Conservation (phyloP, 2,113 vertebrate species). For the Gasterosteus aculeatus region DNA sequence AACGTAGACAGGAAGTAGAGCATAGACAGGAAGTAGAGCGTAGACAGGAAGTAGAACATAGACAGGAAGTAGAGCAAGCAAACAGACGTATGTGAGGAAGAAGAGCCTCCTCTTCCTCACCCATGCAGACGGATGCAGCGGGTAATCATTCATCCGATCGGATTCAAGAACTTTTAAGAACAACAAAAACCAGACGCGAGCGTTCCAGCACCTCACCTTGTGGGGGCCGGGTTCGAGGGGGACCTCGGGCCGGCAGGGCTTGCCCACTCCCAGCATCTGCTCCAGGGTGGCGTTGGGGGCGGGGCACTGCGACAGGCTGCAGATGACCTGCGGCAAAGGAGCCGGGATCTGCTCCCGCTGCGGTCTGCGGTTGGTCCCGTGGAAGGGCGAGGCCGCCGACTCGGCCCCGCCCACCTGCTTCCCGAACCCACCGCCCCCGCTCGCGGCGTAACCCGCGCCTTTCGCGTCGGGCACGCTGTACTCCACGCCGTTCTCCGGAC, state of each 20-base stretch:
- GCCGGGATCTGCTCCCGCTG: slow-evolving; percentile 61
- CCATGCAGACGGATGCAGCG: too few species aligned
- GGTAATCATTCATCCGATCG: too few species aligned
- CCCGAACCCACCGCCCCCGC: slow-evolving; percentile 41
- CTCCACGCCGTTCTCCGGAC: slow-evolving; percentile 53
- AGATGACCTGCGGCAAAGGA: slow-evolving; percentile 67
- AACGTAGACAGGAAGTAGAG: too few species aligned
- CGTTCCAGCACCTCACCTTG: slow-evolving; percentile 65
- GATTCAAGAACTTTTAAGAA: too few species aligned
- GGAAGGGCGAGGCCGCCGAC: slow-evolving; percentile 43
- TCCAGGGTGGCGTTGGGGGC: slow-evolving; percentile 66
- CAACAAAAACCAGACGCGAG: not conserved
- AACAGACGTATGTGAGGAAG: too few species aligned
- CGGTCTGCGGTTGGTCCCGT: slow-evolving; percentile 58
- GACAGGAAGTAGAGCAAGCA: too few species aligned
- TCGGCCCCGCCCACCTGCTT: slow-evolving; percentile 32
- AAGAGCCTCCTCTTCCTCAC: too few species aligned
- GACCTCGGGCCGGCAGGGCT: slow-evolving; percentile 60
- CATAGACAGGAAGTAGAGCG: too few species aligned
- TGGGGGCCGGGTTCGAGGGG: slow-evolving; percentile 50
- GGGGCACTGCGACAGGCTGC: slow-evolving; percentile 69
- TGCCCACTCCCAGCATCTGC: slow-evolving; percentile 69
- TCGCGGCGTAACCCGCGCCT: slow-evolving; percentile 40
- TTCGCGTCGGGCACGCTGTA: slow-evolving; percentile 43
- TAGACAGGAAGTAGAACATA: too few species aligned